A percentile compares a stretch with the other conserved stretches of the same genome.
These are phyloP conservation scores for Parapsyche elsis DNA, from an alignment of 1,140 invertebrate species.

Conservation along the genomic window DNA sequence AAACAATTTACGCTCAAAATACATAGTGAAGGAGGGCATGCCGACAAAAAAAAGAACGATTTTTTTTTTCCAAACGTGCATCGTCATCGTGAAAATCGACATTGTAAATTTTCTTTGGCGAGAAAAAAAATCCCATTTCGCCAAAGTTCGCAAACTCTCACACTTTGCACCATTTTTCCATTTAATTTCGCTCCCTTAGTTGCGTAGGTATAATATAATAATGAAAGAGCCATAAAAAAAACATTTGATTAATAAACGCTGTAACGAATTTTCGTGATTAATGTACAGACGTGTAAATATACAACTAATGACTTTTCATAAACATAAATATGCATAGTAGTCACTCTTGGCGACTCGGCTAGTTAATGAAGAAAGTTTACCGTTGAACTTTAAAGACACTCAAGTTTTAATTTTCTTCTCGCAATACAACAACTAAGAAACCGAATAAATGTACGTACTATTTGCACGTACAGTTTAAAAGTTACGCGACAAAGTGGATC, in stretches of 20 bases:
- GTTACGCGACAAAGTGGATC: too few species aligned
- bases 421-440: background rate
- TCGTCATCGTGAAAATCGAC: constrained; percentile 28
- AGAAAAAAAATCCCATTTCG: constrained; percentile 8
- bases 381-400: constrained; percentile 1
- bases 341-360: background rate
- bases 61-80: background rate
- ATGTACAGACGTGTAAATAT: background rate
- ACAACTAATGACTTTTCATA: constrained; percentile 19
- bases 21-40: background rate
- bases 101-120: too few species aligned
- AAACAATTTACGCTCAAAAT: constrained; percentile 28
- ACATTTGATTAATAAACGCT: too few species aligned
- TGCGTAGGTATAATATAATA: too few species aligned
- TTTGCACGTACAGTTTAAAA: too few species aligned
- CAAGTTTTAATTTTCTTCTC: constrained; percentile 25
- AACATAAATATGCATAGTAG: constrained; percentile 5
- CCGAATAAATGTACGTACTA: too few species aligned
- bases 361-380: constrained; percentile 28
- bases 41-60: too few species aligned
- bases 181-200: too few species aligned
- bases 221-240: too few species aligned
- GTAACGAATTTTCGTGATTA: too few species aligned
- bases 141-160: background rate
- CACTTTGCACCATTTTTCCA: too few species aligned